These are phyloP conservation scores for Antheraea mylitta DNA, from an alignment of 1,140 invertebrate genomes.

Conservation along the genomic window DNA sequence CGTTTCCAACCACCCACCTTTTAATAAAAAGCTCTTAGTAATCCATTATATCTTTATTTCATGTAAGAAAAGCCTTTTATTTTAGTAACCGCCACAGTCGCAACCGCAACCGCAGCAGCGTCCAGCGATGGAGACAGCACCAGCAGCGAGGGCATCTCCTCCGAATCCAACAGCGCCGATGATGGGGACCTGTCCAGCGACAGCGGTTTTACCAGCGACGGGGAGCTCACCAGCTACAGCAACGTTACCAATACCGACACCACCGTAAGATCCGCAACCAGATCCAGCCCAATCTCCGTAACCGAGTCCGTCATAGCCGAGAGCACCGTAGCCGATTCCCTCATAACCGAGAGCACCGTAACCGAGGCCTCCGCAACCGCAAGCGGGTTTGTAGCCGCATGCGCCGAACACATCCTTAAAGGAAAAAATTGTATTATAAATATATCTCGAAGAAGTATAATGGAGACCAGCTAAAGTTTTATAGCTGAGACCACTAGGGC, in stretches of 20 bases:
- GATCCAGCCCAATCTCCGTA: conserved; percentile 9
- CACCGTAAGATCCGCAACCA: conserved; percentile 31
- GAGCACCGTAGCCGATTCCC: no score
- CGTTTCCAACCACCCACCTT: no score
- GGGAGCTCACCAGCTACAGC: conserved; percentile 49
- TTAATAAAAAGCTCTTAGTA: no score
- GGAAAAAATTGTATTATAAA: no score
- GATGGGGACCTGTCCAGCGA: conserved; percentile 23
- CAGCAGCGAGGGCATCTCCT: not conserved
- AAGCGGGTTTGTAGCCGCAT: not conserved
- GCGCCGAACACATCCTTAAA: conserved; percentile 1
- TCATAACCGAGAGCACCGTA: conserved; percentile 4
- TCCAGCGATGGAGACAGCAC: conserved; percentile 7
- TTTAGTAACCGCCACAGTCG: conserved; percentile 4
- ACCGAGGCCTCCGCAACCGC: conserved; percentile 11
- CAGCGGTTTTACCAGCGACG: conserved; percentile 28
- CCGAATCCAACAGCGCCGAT: conserved; percentile 13
- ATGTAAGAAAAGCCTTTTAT: not conserved
- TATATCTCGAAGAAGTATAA: no score
- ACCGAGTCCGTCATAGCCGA: not conserved
- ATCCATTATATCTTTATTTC: not conserved
- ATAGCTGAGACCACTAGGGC: no score
- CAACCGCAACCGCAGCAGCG: not conserved
- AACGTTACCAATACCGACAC: conserved; percentile 42
- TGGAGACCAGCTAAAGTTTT: no score